Evolutionary conservation across 2,888 invertebrate genomes (phyloP), one percentile per base, ranked within the genome.

Genomic region (Archips xylosteana): DNA sequence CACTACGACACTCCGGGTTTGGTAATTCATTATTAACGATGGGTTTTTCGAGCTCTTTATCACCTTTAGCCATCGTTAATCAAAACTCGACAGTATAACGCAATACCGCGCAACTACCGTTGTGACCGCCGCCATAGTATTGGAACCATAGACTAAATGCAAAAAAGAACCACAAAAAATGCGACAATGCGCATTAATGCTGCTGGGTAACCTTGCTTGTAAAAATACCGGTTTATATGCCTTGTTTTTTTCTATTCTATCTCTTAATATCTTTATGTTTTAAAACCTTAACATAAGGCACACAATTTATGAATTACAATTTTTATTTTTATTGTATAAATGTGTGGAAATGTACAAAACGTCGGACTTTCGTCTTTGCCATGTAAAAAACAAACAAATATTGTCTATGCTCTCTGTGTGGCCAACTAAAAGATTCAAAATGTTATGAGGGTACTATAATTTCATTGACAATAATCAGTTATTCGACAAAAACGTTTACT

Each of bases 11-110:
- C 80, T 94, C 94, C 45, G 94, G 88, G 78, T 88, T 93, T 45
- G 94, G 94, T 83, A 94, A 85, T 83, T 94, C 94, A 89, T 92
- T 92, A 78, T 92, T 94, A 85, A 93, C 94, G 78, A 94, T 91
- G 62, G 94, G 93, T 89, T 94, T 94, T 86, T 94, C 94, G 84
- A 94, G 86, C 81, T 94, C 94, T 88, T 95, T 95, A 88, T 94
- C 94, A 85, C 94, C 94, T 91, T 95, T 94, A 81, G 94, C 94
- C 94, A 95, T 95, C 86, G 78, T 92, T 83, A 76, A 80, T 82
- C 78, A 75, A 78, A 82, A 85, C 81, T 79, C 81, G 85, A 85
- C 84, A 86, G 88, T 78, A 92, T 92, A 91, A 94, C 92, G 93
- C 93, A 93, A 92, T 92, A 93, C 87, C 92, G 92, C 93, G 94